A percentile compares a stretch with the other conserved stretches of the same genome.
These are phyloP conservation scores for Podargus strigoides DNA, from an alignment of 2,797 vertebrate genomes.

Conservation along the genomic window DNA sequence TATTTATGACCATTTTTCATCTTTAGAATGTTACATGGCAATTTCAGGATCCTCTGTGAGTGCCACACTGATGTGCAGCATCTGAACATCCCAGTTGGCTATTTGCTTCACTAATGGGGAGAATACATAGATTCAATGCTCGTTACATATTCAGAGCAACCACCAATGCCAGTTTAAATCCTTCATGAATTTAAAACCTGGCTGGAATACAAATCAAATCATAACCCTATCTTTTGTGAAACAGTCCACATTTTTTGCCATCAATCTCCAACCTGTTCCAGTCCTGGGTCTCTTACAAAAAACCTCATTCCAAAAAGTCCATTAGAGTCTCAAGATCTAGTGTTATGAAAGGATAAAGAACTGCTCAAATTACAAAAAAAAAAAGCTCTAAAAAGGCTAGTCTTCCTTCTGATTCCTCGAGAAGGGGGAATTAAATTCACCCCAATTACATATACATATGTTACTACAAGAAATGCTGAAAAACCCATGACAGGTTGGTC, in stretches of 20 bases:
- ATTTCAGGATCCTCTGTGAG: background rate
- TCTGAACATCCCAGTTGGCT: background rate
- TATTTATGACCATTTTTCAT: background rate
- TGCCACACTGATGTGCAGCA: background rate
- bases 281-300: background rate
- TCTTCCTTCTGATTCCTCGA: background rate
- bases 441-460: background rate
- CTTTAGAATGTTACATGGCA: background rate
- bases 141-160: background rate
- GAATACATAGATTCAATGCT: background rate
- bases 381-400: background rate
- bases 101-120: background rate
- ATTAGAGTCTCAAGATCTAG: background rate
- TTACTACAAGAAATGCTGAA: background rate
- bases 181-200: conserved; percentile 3
- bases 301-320: conserved; percentile 9
- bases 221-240: conserved; percentile 8
- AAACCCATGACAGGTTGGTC: background rate
- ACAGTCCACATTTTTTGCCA: background rate
- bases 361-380: background rate
- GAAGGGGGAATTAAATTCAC: background rate
- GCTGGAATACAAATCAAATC: conserved; percentile 26
- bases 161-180: background rate
- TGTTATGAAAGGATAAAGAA: background rate
- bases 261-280: background rate